A percentile compares a stretch with the other conserved stretches of the same genome.
phyloP scores from a whole-genome alignment of 2,888 invertebrate genomes.

The Eutolmus rufibarbis region DNA sequence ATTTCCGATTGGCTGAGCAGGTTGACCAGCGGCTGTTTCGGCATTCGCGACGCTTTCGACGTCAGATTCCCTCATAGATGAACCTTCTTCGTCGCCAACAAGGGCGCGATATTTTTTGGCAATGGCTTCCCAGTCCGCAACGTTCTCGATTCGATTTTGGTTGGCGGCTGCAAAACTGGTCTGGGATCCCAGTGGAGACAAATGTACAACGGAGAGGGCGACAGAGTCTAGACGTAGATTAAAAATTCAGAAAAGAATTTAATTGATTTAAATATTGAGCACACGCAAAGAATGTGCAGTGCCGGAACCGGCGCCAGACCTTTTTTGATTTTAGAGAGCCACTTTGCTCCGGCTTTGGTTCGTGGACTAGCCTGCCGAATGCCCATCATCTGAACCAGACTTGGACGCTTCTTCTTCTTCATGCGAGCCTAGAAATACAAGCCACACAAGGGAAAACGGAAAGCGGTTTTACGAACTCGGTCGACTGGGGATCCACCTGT shows the following conservation, averaged over 20 bases:
- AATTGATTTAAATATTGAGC: background rate
- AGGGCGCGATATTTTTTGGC: constrained; percentile 87
- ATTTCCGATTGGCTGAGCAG: constrained; percentile 59
- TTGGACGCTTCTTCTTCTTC: constrained; percentile 79
- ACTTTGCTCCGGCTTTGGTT: constrained; percentile 86
- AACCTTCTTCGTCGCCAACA: constrained; percentile 70
- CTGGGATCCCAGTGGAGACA: constrained; percentile 85
- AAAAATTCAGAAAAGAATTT: background rate
- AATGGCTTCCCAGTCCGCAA: constrained; percentile 90
- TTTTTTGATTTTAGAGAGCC: constrained; percentile 87
- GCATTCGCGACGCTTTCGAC: constrained; percentile 53
- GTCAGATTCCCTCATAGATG: constrained; percentile 61
- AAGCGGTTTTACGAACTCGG: background rate
- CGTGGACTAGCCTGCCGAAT: constrained; percentile 80
- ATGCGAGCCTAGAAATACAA: constrained; percentile 65
- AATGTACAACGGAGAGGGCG: constrained; percentile 78
- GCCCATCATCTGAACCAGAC: constrained; percentile 82
- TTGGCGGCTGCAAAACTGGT: constrained; percentile 77
- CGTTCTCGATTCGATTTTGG: constrained; percentile 83
- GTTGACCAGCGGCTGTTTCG: constrained; percentile 50
- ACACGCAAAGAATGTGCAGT: background rate
- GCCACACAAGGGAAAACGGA: constrained; percentile 10
- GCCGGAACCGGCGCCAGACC: constrained; percentile 65
- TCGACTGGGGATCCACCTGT: background rate
- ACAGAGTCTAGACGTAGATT: constrained; percentile 70